Conservation (phyloP, 2,888 invertebrate genomes). For the Timandra comae region DNA sequence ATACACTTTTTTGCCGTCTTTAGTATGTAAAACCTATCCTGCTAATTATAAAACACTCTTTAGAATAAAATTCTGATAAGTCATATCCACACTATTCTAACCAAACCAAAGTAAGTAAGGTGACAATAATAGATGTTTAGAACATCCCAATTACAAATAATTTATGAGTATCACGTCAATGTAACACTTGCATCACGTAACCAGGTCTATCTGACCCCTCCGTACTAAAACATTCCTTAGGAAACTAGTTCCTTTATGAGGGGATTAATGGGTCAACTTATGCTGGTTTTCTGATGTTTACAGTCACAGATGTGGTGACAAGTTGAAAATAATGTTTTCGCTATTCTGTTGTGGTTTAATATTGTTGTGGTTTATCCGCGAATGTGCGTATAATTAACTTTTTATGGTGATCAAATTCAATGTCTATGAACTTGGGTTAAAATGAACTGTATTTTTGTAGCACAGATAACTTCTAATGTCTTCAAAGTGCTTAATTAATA, state of each 20-base stretch:
- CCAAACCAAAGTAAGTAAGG: conserved; percentile 21
- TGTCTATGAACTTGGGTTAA: too few species aligned
- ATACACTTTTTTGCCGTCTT: too few species aligned
- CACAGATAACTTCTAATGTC: too few species aligned
- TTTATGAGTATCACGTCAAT: conserved; percentile 59
- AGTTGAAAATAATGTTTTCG: conserved; percentile 19
- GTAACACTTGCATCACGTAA: conserved; percentile 32
- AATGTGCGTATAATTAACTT: conserved; percentile 52
- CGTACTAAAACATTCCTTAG: neutral
- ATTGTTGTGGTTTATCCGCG: conserved; percentile 42
- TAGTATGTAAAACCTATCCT: too few species aligned
- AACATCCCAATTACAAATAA: conserved; percentile 65
- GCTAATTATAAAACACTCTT: too few species aligned
- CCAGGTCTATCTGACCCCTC: conserved; percentile 27
- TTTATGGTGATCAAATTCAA: too few species aligned
- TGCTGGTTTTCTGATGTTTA: conserved; percentile 19
- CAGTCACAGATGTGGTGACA: conserved; percentile 34
- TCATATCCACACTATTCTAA: conserved; percentile 12
- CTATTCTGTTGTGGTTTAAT: conserved; percentile 35
- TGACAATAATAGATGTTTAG: conserved; percentile 38
- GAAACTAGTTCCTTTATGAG: neutral
- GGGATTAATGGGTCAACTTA: conserved; percentile 19
- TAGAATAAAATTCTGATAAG: too few species aligned
- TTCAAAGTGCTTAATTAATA: too few species aligned
- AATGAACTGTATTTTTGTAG: too few species aligned